phyloP scores from a whole-genome alignment of 2,888 invertebrate species.

The Bellardia bayeri region DNA sequence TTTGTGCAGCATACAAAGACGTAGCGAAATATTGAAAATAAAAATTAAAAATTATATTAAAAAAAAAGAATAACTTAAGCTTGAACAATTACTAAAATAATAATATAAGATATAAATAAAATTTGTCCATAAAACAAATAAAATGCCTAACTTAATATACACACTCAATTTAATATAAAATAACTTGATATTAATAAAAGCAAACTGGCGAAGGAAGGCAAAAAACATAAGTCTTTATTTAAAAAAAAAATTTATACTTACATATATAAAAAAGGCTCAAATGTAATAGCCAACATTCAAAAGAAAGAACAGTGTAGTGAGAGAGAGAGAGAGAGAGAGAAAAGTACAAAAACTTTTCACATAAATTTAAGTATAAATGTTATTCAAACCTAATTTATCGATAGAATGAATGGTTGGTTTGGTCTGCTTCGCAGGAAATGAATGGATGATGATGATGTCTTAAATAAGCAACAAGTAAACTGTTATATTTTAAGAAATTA shows the following conservation, averaged over 20 bases:
- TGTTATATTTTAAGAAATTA: background rate
- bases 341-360: slow-evolving; percentile 53
- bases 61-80: too few relatives aligned
- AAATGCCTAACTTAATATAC: slow-evolving; percentile 10
- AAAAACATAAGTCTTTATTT: slow-evolving; percentile 41
- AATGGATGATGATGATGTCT: slow-evolving; percentile 60
- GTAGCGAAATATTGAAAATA: too few relatives aligned
- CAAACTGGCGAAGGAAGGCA: slow-evolving; percentile 2
- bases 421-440: slow-evolving; percentile 20
- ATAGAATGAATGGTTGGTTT: slow-evolving; percentile 55
- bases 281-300: slow-evolving; percentile 35
- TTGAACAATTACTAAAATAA: too few relatives aligned
- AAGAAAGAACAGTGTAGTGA: background rate
- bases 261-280: slow-evolving; percentile 31
- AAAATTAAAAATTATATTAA: too few relatives aligned
- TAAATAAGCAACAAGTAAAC: slow-evolving; percentile 68
- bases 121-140: background rate
- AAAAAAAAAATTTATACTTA: too few relatives aligned
- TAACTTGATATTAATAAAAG: background rate
- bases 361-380: slow-evolving; percentile 69
- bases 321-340: too few relatives aligned
- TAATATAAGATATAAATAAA: too few relatives aligned
- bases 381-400: slow-evolving; percentile 69
- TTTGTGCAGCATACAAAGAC: too few relatives aligned
- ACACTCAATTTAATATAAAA: background rate